Evolutionary conservation across 2,888 invertebrate genomes (phyloP), one percentile per base, ranked within the genome.

Genomic region (Himalopsyche tibetana): DNA sequence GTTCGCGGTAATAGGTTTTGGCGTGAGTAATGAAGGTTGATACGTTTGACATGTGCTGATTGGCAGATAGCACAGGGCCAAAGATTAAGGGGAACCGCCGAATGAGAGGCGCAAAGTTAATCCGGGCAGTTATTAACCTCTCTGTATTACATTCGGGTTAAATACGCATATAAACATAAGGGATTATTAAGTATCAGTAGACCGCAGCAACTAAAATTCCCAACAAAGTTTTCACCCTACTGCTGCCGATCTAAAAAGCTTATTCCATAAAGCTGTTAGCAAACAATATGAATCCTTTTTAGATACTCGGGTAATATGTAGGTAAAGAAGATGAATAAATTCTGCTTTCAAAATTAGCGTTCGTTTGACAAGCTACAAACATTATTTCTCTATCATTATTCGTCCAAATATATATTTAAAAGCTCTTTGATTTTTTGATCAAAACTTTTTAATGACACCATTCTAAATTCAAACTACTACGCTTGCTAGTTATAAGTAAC

Each of bases 41-140:
- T 51, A 63, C 63, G 19, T 63, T 63, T 63, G 63, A 63, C 63
- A 28, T 63, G 19, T 63, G 63, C 63, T 63, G 63, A 63, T 63
- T 63, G 63, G 63, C 63, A 63, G 63, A 63, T 63, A 28, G 63
- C 19, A 28, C 63, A 19, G 28, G 63, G 63, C 9, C 63, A 63
- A 63, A 63, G 63, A 63, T 63, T 63, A 63, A 28, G 63, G 19
- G 19, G 63, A n/a, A 63, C 63, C 63, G 28, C 63, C 63, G 19
- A 63, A 63, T 63, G 63, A 63, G 63, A 19, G 19, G 19, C 63
- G 11, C 63, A 63, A 19, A 63, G 63, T 63, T 63, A 63, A 63
- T 63, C 19, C 63, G 63, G 19, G 63, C 19, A 63, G 63, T 63
- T 63, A 63, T 63, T 63, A 63, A 63, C 63, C 19, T 63, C 63